Conservation (phyloP, 2,113 vertebrate genomes). For the Thunnus thynnus region DNA sequence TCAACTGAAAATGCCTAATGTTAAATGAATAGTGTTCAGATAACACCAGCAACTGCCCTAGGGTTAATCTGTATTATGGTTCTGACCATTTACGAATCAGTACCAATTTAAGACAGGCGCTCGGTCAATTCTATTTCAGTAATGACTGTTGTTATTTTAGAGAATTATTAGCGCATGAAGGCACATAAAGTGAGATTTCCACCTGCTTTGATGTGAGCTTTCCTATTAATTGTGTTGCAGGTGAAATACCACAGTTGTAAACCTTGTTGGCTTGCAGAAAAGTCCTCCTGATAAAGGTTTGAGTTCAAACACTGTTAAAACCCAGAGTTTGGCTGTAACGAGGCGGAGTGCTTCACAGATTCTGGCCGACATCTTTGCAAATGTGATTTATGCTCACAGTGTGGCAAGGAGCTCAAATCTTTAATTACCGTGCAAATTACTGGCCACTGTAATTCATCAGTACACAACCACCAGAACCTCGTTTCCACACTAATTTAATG, state of each 20-base stretch:
- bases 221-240: background rate
- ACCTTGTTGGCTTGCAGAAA: slow-evolving; percentile 13
- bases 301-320: slow-evolving; percentile 34
- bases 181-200: background rate
- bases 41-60: too few species aligned
- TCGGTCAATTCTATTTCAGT: background rate
- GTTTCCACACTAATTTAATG: slow-evolving; percentile 86
- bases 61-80: too few species aligned
- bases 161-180: background rate
- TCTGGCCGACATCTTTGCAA: slow-evolving; percentile 72
- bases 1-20: background rate
- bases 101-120: background rate
- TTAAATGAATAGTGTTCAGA: background rate
- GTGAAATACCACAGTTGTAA: background rate
- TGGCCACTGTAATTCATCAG: slow-evolving; percentile 81
- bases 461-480: slow-evolving; percentile 89
- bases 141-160: background rate
- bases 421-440: slow-evolving; percentile 89
- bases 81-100: background rate
- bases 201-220: background rate
- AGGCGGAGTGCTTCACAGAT: slow-evolving; percentile 71
- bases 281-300: slow-evolving; percentile 26
- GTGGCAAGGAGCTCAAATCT: slow-evolving; percentile 79
- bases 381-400: slow-evolving; percentile 82
- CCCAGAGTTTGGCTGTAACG: slow-evolving; percentile 39